Conservation (phyloP, 2,888 invertebrate species). For the Acleris cristana region DNA sequence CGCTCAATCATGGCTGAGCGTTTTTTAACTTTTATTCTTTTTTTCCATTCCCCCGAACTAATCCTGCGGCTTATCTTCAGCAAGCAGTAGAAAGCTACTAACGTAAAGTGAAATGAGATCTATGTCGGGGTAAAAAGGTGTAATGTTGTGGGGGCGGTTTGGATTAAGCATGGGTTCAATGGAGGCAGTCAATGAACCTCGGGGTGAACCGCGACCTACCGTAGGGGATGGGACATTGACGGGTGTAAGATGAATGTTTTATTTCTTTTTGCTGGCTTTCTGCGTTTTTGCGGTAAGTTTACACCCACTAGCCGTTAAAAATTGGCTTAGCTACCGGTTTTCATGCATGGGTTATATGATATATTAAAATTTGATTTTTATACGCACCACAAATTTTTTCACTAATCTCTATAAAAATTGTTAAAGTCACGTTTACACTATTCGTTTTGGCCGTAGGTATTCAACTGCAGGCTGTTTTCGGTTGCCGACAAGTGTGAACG, state of each 20-base stretch:
- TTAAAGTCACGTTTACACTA: no score
- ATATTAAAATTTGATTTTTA: no score
- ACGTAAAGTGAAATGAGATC: conserved; percentile 44
- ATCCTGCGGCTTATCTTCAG: conserved; percentile 76
- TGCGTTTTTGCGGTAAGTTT: not conserved
- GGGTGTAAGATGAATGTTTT: conserved; percentile 45
- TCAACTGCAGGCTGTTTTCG: no score
- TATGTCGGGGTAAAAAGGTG: conserved; percentile 44
- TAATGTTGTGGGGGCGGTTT: conserved; percentile 38
- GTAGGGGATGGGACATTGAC: conserved; percentile 65
- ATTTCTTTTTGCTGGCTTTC: conserved; percentile 35
- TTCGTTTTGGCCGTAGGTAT: no score
- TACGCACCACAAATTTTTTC: no score
- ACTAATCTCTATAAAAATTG: no score
- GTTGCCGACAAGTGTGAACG: no score
- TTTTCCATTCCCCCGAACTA: conserved; percentile 69
- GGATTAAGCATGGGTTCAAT: conserved; percentile 53
- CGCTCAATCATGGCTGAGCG: conserved; percentile 61
- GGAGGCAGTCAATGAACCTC: conserved; percentile 71
- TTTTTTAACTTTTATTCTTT: conserved; percentile 62
- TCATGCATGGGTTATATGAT: no score
- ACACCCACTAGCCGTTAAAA: not conserved
- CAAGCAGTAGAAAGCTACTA: conserved; percentile 67
- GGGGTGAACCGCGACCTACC: conserved; percentile 76
- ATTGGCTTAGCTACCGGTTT: no score